Conservation (phyloP, 2,888 invertebrate species). For the Formica aserva region DNA sequence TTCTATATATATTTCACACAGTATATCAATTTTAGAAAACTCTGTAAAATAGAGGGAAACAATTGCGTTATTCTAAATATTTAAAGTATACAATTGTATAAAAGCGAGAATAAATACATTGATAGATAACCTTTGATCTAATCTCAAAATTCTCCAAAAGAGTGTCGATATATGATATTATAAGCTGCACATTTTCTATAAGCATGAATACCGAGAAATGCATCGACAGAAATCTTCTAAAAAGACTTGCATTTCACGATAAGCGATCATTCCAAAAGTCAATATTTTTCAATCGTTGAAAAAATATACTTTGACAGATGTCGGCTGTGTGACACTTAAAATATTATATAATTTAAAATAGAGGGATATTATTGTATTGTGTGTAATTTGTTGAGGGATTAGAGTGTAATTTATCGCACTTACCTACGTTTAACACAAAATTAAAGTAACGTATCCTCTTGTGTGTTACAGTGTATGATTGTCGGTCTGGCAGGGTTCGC, state of each 20-base stretch:
- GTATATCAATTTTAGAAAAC: not conserved
- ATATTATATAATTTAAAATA: not conserved
- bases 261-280: not conserved
- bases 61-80: not conserved
- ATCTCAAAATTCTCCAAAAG: not conserved
- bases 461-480: constrained; percentile 91
- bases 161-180: not conserved
- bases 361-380: not conserved
- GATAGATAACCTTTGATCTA: not conserved
- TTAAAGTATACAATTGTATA: not conserved
- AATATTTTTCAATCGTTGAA: not conserved
- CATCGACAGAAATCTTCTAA: not conserved
- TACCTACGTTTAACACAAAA: not conserved
- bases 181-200: not conserved
- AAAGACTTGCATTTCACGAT: not conserved
- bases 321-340: not conserved
- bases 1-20: not conserved
- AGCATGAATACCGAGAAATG: not conserved
- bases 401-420: not conserved
- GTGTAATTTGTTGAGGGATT: not conserved
- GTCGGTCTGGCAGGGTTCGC: constrained; percentile 92
- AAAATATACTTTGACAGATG: not conserved
- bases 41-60: not conserved
- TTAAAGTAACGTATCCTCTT: constrained; percentile 12
- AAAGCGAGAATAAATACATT: not conserved